Conservation (phyloP, 2,888 invertebrate genomes). For the Fragum sueziense region DNA sequence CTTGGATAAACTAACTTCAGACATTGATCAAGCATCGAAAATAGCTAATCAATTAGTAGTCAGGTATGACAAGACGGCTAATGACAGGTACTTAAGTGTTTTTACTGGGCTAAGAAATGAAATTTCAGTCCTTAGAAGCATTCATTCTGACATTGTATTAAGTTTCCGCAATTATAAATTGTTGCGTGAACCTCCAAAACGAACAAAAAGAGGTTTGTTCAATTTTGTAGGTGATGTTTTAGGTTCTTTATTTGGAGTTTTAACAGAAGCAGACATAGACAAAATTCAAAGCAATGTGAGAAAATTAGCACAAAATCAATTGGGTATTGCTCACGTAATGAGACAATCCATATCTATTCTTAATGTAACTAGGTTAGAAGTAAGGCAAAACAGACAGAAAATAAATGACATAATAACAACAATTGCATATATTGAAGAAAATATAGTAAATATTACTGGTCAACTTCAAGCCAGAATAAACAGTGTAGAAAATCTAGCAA, state of each 20-base stretch:
- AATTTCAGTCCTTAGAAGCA: neutral
- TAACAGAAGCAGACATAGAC: no score
- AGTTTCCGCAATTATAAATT: constrained; percentile 1
- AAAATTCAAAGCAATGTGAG: neutral
- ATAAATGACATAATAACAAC: neutral
- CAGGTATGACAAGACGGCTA: neutral
- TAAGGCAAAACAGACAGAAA: neutral
- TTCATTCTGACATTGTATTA: neutral
- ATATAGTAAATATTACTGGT: neutral
- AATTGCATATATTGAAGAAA: neutral
- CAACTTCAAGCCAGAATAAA: no score
- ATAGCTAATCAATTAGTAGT: neutral
- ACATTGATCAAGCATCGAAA: neutral
- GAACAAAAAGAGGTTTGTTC: neutral
- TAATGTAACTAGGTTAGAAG: neutral
- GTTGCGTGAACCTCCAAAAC: neutral
- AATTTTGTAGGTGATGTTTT: neutral
- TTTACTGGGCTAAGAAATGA: neutral
- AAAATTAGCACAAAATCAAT: neutral
- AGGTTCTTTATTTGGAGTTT: constrained; percentile 1
- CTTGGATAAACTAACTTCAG: neutral
- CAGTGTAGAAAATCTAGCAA: neutral
- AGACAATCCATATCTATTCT: neutral
- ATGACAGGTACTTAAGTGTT: neutral
- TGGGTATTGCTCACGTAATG: neutral